phyloP scores from a whole-genome alignment of 2,797 vertebrate species.

The Anabas testudineus region DNA sequence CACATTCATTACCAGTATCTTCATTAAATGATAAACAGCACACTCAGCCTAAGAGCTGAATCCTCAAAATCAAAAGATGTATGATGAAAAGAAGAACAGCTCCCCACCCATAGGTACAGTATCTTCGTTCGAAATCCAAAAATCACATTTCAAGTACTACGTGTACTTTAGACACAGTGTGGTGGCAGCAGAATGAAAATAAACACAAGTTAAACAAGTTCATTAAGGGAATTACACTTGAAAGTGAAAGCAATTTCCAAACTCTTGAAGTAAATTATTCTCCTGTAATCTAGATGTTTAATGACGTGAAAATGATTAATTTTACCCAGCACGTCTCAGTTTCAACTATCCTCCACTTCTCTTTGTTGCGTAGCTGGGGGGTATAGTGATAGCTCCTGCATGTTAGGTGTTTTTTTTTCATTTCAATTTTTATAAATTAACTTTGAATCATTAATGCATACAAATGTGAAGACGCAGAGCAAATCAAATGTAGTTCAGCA shows the following conservation, averaged over 20 bases:
- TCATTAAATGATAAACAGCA: too few species aligned
- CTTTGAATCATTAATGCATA: conserved; percentile 20
- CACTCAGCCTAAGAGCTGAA: background rate
- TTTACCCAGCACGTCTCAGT: background rate
- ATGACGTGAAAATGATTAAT: conserved; percentile 3
- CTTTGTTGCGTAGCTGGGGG: conserved; percentile 2
- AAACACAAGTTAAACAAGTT: conserved; percentile 13
- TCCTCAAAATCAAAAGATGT: background rate
- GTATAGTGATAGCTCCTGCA: background rate
- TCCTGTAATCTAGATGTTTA: conserved; percentile 7
- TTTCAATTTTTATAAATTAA: conserved; percentile 29
- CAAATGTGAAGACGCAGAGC: conserved; percentile 25
- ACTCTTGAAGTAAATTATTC: conserved; percentile 23
- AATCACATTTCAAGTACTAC: conserved; percentile 17
- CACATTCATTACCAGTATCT: conserved; percentile 63
- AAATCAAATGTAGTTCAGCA: conserved; percentile 27
- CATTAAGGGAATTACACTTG: background rate
- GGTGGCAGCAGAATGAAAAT: conserved; percentile 18
- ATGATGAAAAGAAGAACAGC: background rate
- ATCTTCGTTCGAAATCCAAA: conserved; percentile 33
- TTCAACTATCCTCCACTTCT: conserved; percentile 29
- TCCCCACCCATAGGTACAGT: too few species aligned
- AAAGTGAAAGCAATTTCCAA: conserved; percentile 18
- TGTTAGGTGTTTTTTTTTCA: conserved; percentile 8
- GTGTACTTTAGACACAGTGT: conserved; percentile 6